phyloP scores from a whole-genome alignment of 1,140 invertebrate genomes.

The Venustaconcha ellipsiformis region DNA sequence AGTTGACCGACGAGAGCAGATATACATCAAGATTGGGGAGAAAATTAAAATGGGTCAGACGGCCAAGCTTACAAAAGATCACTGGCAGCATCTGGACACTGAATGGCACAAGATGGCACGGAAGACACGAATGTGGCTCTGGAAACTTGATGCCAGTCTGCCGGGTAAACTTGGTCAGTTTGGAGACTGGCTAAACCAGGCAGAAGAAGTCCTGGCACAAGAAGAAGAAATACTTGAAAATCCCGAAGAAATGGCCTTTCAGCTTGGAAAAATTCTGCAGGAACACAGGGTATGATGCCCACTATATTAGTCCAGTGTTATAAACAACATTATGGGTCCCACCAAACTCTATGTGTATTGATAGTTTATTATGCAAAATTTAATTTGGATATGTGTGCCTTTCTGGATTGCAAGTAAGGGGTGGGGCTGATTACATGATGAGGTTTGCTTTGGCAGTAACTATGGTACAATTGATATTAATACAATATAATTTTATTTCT shows the following conservation, averaged over 20 bases:
- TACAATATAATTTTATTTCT: too few relatives aligned
- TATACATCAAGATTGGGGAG: conserved; percentile 54
- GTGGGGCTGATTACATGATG: too few relatives aligned
- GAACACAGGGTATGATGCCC: conserved; percentile 79
- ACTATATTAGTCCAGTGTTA: too few relatives aligned
- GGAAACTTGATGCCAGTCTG: conserved; percentile 80
- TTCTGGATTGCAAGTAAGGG: too few relatives aligned
- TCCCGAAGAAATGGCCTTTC: conserved; percentile 46
- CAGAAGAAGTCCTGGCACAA: conserved; percentile 81
- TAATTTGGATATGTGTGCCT: too few relatives aligned
- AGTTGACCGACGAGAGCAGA: conserved; percentile 53
- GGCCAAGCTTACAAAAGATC: conserved; percentile 44
- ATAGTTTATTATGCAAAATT: too few relatives aligned
- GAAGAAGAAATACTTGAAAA: conserved; percentile 45
- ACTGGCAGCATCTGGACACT: conserved; percentile 52
- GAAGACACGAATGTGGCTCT: conserved; percentile 65
- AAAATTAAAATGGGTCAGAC: conserved; percentile 50
- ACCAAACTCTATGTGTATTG: too few relatives aligned
- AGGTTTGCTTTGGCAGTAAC: too few relatives aligned
- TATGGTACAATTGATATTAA: too few relatives aligned
- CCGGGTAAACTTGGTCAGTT: conserved; percentile 86
- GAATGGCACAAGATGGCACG: conserved; percentile 53
- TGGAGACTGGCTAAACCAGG: conserved; percentile 90
- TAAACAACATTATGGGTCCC: too few relatives aligned
- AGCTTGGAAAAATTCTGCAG: conserved; percentile 82